Evolutionary conservation across 2,113 vertebrate genomes (phyloP), one percentile per base, ranked within the genome.

Genomic region (Orycteropus afer): DNA sequence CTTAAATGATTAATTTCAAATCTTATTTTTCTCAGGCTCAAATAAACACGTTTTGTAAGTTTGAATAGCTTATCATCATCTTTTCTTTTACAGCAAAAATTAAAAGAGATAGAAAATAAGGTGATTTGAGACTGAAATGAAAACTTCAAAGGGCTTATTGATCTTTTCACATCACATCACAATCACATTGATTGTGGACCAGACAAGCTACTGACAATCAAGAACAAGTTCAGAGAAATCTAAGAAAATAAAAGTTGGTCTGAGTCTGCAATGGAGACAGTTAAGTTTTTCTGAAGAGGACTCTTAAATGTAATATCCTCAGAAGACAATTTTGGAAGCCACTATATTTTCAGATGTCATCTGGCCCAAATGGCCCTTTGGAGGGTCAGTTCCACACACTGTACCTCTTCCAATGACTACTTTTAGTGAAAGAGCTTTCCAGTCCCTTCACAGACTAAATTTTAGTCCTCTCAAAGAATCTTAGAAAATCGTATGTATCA

Each of bases 101-200:
- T 67, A 83, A 27, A 73, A 15, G 27, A 40, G 6, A 34, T 40
- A 73, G 0, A 61, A 79, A 91, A 86, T 78, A 7, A 94, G 53
- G 49, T 53, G 0, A 82, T 93, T 91, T 91, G 32, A 91, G 37
- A 40, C 84, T 42, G 23, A 95, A 89, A 86, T 86, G 59, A 76
- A 91, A 59, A 87, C n/a, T 69, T 74, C 34, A 84, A 67, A 86
- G 81, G 13, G 3, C 22, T 86, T 90, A 80, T 94, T 85, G 78
- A 87, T 88, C 65, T 90, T 92, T 81, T 90, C 53, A 73, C 12
- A 94, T 84, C 90, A 65, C 9, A 80, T 74, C 51, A 80, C 57
- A 90, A n/a, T 76, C 34, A 12, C 13, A n/a, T 55, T 8, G 18
- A 78, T 34, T 88, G 74, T 59, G 42, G 22, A 83, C 76, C 34